Evolutionary conservation across 2,797 vertebrate genomes (phyloP).

Genomic region (Hipposideros larvatus): DNA sequence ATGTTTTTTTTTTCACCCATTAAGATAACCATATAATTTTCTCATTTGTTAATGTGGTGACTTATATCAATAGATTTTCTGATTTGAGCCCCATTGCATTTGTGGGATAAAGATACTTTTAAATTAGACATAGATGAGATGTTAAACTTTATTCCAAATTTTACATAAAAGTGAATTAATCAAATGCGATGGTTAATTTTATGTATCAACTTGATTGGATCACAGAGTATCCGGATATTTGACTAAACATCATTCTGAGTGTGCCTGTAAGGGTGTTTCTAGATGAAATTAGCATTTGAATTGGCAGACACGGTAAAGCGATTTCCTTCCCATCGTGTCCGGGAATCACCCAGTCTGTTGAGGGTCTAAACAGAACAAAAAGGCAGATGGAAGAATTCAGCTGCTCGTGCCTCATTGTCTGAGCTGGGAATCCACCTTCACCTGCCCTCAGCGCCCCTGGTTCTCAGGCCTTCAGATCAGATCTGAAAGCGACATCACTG

Average conservation of each 20-base stretch:
- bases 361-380: background rate
- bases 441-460: background rate
- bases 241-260: background rate
- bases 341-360: background rate
- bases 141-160: slow-evolving; percentile 15
- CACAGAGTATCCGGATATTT: background rate
- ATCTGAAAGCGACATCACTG: background rate
- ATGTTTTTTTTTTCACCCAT: background rate
- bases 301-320: background rate
- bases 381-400: background rate
- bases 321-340: background rate
- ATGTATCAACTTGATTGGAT: background rate
- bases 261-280: background rate
- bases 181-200: background rate
- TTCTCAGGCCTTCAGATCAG: background rate
- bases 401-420: background rate
- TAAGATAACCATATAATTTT: slow-evolving; percentile 43
- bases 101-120: slow-evolving; percentile 12
- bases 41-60: slow-evolving; percentile 39
- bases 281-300: background rate
- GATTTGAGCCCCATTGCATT: background rate
- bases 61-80: slow-evolving; percentile 47
- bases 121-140: slow-evolving; percentile 14
- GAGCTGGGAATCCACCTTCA: too few species aligned
- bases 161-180: slow-evolving; percentile 48